A percentile compares a stretch with the other conserved stretches of the same genome.
phyloP scores from a whole-genome alignment of 2,113 vertebrate genomes.

The Hypanus sabinus region DNA sequence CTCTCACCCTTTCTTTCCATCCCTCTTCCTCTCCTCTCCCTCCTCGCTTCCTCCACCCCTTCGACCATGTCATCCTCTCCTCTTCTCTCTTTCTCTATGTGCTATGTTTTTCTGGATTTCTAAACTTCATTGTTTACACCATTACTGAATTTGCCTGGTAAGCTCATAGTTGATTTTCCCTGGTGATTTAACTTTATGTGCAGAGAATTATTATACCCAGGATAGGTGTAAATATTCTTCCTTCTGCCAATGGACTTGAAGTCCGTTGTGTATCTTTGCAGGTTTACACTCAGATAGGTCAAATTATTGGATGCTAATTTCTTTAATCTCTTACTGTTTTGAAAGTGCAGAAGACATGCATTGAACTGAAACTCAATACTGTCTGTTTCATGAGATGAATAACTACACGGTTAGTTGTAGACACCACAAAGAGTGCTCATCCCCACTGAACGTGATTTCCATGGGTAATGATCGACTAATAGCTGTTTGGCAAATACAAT shows the following conservation, averaged over 20 bases:
- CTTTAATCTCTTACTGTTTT: not conserved
- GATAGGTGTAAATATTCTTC: not conserved
- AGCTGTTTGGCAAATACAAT: not conserved
- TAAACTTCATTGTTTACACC: not conserved
- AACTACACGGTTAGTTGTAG: not conserved
- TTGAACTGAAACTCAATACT: not conserved
- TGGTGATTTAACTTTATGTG: not conserved
- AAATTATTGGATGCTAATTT: conserved; percentile 20
- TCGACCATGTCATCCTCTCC: not conserved
- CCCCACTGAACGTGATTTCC: not conserved
- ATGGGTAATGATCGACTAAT: not conserved
- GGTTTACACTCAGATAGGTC: not conserved
- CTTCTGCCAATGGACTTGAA: conserved; percentile 8
- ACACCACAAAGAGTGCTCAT: not conserved
- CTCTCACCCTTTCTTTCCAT: too few relatives aligned
- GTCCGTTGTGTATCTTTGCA: not conserved
- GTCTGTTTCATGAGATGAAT: not conserved
- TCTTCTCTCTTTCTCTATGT: not conserved
- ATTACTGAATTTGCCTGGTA: not conserved
- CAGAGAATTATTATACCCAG: not conserved
- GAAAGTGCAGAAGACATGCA: not conserved
- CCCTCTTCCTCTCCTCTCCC: not conserved
- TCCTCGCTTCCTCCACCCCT: not conserved
- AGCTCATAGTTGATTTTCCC: not conserved
- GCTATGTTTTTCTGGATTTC: not conserved